Evolutionary conservation across 2,113 vertebrate genomes (phyloP).

Genomic region (Genyomyrus donnyi): DNA sequence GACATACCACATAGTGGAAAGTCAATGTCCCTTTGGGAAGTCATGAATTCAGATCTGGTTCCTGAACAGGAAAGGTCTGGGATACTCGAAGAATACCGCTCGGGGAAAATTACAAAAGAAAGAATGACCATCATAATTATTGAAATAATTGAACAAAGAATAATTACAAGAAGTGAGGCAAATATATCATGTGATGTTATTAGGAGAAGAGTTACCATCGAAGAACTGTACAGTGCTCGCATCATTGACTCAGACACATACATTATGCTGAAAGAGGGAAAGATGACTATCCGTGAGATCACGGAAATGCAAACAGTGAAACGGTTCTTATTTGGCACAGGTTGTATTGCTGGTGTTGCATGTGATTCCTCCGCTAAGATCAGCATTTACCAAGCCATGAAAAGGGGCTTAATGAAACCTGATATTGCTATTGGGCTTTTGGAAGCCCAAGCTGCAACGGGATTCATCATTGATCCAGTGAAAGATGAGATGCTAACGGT

Average conservation of each 20-base stretch:
- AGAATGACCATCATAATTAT: conserved; percentile 96
- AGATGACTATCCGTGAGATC: conserved; percentile 73
- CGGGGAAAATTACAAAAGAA: conserved; percentile 83
- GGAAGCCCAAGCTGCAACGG: conserved; percentile 91
- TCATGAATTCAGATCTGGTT: conserved; percentile 87
- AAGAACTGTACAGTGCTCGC: conserved; percentile 71
- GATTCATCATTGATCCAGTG: conserved; percentile 81
- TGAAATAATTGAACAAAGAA: conserved; percentile 89
- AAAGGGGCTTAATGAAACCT: conserved; percentile 71
- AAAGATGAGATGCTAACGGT: conserved; percentile 83
- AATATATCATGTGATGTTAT: conserved; percentile 64
- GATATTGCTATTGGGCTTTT: conserved; percentile 75
- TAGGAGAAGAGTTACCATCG: conserved; percentile 77
- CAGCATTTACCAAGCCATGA: conserved; percentile 84
- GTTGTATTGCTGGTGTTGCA: conserved; percentile 78
- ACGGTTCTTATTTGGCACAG: conserved; percentile 82
- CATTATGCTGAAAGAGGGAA: conserved; percentile 76
- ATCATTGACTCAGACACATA: conserved; percentile 75
- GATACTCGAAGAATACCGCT: conserved; percentile 81
- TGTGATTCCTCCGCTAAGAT: conserved; percentile 69
- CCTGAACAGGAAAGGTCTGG: conserved; percentile 73
- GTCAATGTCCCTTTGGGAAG: conserved; percentile 83
- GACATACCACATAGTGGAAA: conserved; percentile 78
- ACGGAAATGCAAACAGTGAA: conserved; percentile 72
- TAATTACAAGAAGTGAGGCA: conserved; percentile 71